A percentile compares a stretch with the other conserved stretches of the same genome.
phyloP scores from a whole-genome alignment of 2,888 invertebrate genomes.

The Drosophila melanocephala region DNA sequence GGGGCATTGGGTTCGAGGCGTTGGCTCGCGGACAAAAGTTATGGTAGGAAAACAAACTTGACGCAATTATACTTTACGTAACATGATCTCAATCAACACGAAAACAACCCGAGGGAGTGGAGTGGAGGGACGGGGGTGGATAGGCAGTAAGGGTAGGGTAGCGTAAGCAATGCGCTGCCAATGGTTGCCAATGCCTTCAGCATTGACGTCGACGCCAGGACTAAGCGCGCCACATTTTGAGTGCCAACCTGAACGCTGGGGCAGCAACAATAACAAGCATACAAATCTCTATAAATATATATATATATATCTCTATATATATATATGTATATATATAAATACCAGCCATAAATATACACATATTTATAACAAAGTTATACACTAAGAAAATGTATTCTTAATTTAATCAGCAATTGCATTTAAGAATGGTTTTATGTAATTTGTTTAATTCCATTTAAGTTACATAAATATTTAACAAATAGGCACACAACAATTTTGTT shows the following conservation, averaged over 20 bases:
- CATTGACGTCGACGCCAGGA: constrained; percentile 56
- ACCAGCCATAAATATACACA: not conserved
- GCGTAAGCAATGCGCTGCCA: constrained; percentile 26
- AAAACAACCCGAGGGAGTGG: constrained; percentile 42
- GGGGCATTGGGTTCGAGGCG: constrained; percentile 54
- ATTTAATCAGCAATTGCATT: not conserved
- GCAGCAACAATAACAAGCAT: constrained; percentile 53
- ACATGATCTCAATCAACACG: constrained; percentile 83
- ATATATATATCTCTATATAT: constrained; percentile 19
- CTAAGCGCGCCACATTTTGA: constrained; percentile 68
- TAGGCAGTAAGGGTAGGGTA: too few relatives aligned
- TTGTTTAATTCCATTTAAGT: not conserved
- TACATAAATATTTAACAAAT: not conserved
- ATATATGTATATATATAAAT: constrained; percentile 13
- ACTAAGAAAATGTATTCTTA: not conserved
- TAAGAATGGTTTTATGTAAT: not conserved
- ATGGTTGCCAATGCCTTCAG: constrained; percentile 68
- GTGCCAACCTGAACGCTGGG: constrained; percentile 24
- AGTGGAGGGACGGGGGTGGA: not conserved
- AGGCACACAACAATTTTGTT: not conserved
- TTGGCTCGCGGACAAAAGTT: constrained; percentile 77
- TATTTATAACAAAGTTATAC: not conserved
- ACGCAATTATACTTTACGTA: constrained; percentile 83
- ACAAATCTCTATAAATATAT: constrained; percentile 51
- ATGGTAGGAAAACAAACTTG: constrained; percentile 81